Evolutionary conservation across 2,888 invertebrate species (phyloP).

Genomic region (Eupeodes latifasciatus): DNA sequence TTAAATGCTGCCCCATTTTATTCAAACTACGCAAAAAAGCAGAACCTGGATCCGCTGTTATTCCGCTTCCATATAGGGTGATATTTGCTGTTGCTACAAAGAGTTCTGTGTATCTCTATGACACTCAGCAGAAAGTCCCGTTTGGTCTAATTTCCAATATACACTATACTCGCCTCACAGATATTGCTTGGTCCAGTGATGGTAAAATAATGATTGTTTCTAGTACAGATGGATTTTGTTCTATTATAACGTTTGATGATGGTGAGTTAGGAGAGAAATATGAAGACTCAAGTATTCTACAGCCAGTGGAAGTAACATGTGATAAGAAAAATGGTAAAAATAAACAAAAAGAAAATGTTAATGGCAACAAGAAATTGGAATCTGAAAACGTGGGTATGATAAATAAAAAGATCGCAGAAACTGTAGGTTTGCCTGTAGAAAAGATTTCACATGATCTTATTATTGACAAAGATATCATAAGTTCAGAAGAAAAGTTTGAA

Average conservation of each 20-base stretch:
- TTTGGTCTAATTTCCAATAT: conserved; percentile 93
- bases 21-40: conserved; percentile 86
- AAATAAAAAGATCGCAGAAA: conserved; percentile 23
- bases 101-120: conserved; percentile 93
- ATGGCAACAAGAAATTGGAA: background rate
- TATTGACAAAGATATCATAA: conserved; percentile 81
- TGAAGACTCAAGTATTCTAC: conserved; percentile 81
- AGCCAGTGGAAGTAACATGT: conserved; percentile 78
- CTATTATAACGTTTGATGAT: conserved; percentile 90
- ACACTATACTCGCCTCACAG: conserved; percentile 95
- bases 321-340: conserved; percentile 77
- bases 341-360: conserved; percentile 78
- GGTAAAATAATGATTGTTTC: conserved; percentile 91
- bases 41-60: conserved; percentile 85
- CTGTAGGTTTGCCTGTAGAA: conserved; percentile 55
- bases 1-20: conserved; percentile 91
- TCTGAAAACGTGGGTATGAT: background rate
- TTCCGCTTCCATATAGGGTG: conserved; percentile 90
- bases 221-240: conserved; percentile 96
- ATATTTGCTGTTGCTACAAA: conserved; percentile 96
- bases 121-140: conserved; percentile 93
- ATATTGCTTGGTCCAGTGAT: conserved; percentile 94
- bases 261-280: conserved; percentile 89
- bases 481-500: conserved; percentile 82
- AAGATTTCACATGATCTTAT: conserved; percentile 77